Conservation (phyloP, 1,140 invertebrate species). For the Heliconius hewitsoni region DNA sequence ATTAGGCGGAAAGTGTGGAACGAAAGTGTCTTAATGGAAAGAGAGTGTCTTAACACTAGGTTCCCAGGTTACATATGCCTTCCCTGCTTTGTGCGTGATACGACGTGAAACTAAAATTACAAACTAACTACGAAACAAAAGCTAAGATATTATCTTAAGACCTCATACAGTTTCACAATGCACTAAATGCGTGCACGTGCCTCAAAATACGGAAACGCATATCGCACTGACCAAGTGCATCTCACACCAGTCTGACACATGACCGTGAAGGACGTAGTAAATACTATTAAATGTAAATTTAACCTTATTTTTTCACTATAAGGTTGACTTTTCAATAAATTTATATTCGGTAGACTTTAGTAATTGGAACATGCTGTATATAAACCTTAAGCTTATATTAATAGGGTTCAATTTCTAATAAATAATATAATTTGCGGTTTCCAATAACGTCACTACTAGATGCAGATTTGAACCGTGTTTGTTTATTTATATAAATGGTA, state of each 20-base stretch:
- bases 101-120: no score
- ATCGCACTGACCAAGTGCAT: constrained; percentile 14
- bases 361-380: not conserved
- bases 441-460: not conserved
- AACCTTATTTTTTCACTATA: not conserved
- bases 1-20: no score
- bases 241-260: not conserved
- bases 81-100: no score
- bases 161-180: not conserved
- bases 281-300: not conserved
- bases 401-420: not conserved
- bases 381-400: not conserved
- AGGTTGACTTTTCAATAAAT: not conserved
- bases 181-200: constrained; percentile 16
- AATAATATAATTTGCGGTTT: not conserved
- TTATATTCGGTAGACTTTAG: not conserved
- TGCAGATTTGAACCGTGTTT: not conserved
- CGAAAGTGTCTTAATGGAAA: no score
- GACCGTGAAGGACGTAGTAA: constrained; percentile 16
- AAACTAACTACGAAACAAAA: no score
- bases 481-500: not conserved
- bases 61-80: no score
- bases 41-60: no score
- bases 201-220: constrained; percentile 19
- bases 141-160: no score